Evolutionary conservation across 2,797 vertebrate species (phyloP).

Genomic region (Moxostoma hubbsi): DNA sequence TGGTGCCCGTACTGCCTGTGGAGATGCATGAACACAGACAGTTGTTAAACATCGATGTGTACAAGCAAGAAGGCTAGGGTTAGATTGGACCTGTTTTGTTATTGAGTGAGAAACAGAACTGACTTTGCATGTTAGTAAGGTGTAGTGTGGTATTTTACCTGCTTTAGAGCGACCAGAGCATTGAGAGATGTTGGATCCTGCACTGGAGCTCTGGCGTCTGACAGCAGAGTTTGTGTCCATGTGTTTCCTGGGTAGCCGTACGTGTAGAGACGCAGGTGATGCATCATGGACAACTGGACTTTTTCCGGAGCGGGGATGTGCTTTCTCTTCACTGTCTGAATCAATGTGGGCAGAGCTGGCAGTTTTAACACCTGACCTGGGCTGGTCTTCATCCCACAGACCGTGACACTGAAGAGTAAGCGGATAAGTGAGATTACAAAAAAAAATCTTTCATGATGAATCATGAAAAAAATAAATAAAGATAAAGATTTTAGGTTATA

Average conservation of each 20-base stretch:
- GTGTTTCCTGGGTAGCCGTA: slow-evolving; percentile 79
- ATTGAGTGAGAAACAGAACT: neutral
- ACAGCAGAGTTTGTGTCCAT: slow-evolving; percentile 46
- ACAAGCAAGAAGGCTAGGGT: no score
- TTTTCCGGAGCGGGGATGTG: slow-evolving; percentile 67
- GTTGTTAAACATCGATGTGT: neutral
- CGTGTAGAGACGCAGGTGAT: slow-evolving; percentile 77
- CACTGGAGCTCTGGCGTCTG: slow-evolving; percentile 77
- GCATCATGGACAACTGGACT: slow-evolving; percentile 76
- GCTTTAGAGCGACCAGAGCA: slow-evolving; percentile 79
- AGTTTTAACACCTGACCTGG: slow-evolving; percentile 54
- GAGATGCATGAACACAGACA: slow-evolving; percentile 32
- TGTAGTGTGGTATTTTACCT: slow-evolving; percentile 69
- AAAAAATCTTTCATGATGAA: no score
- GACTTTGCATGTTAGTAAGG: neutral
- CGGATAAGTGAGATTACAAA: neutral
- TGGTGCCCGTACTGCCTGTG: slow-evolving; percentile 85
- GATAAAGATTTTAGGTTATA: no score
- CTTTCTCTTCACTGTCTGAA: slow-evolving; percentile 67
- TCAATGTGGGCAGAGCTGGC: slow-evolving; percentile 61
- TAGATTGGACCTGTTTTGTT: no score
- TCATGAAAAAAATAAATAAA: no score
- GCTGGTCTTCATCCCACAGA: slow-evolving; percentile 88
- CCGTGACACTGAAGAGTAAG: slow-evolving; percentile 84
- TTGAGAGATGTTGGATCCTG: slow-evolving; percentile 77